These are phyloP conservation scores for Galeopterus variegatus DNA, from an alignment of 2,113 vertebrate species.

Conservation along the genomic window DNA sequence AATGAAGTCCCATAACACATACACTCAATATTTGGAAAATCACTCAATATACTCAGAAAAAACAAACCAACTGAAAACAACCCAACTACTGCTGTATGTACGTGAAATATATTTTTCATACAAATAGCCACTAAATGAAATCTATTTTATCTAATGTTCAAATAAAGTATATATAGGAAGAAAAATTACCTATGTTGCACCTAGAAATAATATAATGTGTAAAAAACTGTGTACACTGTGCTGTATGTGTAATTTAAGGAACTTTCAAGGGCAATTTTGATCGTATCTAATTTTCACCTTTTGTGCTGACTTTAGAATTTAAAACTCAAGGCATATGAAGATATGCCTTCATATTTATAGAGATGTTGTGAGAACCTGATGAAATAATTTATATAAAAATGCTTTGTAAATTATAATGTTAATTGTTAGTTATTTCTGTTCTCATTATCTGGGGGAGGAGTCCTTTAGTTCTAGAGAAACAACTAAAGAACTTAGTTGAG, in stretches of 20 bases:
- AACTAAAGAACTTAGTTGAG: background rate
- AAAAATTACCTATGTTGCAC: background rate
- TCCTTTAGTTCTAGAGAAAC: background rate
- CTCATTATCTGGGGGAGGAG: background rate
- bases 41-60: background rate
- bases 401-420: background rate
- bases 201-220: background rate
- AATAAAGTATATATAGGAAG: background rate
- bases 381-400: background rate
- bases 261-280: slow-evolving; percentile 30
- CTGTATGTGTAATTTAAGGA: background rate
- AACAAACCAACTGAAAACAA: background rate
- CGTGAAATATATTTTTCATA: background rate
- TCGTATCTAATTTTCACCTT: background rate
- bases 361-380: background rate
- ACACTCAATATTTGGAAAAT: slow-evolving; percentile 24
- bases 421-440: slow-evolving; percentile 19
- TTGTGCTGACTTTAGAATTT: background rate
- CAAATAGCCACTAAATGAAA: background rate
- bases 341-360: background rate
- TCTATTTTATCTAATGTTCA: background rate
- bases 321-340: slow-evolving; percentile 17
- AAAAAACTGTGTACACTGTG: background rate
- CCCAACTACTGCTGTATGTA: background rate
- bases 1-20: background rate